These are phyloP conservation scores for Phasianus colchicus DNA, from an alignment of 2,113 vertebrate genomes.

Conservation along the genomic window DNA sequence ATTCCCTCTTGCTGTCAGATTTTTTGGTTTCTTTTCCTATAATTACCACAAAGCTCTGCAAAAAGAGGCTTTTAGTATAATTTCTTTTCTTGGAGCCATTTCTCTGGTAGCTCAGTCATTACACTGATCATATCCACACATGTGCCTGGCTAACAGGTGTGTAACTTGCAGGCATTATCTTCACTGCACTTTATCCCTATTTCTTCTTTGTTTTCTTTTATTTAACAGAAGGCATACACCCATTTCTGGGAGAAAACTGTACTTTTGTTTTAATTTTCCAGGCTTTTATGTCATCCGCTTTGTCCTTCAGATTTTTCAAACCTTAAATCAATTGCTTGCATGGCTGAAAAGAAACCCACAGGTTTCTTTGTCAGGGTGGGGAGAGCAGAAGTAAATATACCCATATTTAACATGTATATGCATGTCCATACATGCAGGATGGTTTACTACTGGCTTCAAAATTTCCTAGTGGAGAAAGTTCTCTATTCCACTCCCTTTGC, in stretches of 20 bases:
- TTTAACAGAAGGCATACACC: background rate
- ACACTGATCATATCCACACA: background rate
- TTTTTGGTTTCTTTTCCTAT: background rate
- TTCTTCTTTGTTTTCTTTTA: background rate
- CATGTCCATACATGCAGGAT: background rate
- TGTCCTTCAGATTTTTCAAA: background rate
- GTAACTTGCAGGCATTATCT: background rate
- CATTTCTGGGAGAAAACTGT: background rate
- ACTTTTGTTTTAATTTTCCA: background rate
- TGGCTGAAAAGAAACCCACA: background rate
- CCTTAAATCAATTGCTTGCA: background rate
- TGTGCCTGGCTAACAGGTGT: background rate
- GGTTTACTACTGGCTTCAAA: background rate
- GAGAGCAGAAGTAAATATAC: background rate
- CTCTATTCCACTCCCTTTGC: too few species aligned
- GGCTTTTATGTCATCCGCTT: background rate
- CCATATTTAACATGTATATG: background rate
- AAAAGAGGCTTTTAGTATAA: background rate
- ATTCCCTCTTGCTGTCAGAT: background rate
- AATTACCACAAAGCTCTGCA: background rate
- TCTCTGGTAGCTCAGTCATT: background rate
- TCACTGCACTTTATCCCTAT: accelerated
- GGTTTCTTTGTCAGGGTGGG: background rate
- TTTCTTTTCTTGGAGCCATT: background rate
- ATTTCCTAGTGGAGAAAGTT: background rate